Base-by-base conservation (phyloP, 1,140 invertebrate genomes). In the Orchestia grillus region DNA sequence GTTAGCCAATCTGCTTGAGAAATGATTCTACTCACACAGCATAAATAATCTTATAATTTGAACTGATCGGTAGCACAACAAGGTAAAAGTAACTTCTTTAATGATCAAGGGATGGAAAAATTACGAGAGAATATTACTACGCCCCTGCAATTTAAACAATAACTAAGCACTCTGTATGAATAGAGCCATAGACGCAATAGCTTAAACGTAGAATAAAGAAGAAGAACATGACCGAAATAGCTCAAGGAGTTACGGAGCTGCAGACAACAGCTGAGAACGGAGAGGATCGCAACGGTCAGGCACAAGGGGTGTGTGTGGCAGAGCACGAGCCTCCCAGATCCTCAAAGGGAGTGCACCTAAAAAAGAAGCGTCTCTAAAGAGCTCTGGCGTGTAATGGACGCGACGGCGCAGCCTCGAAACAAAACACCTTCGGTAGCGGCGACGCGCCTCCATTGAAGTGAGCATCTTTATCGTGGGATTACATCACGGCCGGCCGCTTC, bases 311-410 rank as follows among this genome's bases (percentile, higher is more conserved):
- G 92, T n/a, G 43, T 45, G 44, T 94, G 44, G 28, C 92, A 45
- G 92, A 94, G 92, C 92, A 94, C 92, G 92, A 94, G 92, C 92
- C 44, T 40, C 92, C 15, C 4, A 94, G 40, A 8, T 19, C 40
- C 40, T 94, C 92, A 94, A 94, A 44, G 92, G 92, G 44, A 94
- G 92, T 47, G 40, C 43, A 45, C 44, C 19, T 47, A 94, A 94
- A 94, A 94, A 94, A 94, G 88, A 77, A 94, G 92, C 92, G 92
- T 94, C 92, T 94, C 92, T 94, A 94, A 94, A 94, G 92, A 94
- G 92, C 92, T 94, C 44, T 94, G 92, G 92, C 44, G 92, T 94
- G 92, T 94, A 94, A 94, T 94, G 92, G 43, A 47, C 92, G 92
- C 92, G 44, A 45, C 92, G 44, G 92, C 36, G 43, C 40, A 40